Conservation (phyloP, 2,888 invertebrate genomes). For the Ochropacha duplaris region DNA sequence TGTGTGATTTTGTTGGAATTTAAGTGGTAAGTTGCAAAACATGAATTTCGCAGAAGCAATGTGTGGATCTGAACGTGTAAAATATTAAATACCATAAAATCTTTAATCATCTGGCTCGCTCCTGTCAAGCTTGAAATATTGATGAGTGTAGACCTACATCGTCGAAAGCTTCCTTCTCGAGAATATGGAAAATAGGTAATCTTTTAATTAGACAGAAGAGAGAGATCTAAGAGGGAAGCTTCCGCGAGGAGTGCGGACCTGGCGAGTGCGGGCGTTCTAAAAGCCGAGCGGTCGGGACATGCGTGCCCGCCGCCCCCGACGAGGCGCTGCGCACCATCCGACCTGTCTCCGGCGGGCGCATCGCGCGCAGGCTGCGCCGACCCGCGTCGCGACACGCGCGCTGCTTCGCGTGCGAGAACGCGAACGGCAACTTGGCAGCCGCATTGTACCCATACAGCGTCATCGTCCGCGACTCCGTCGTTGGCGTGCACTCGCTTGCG, state of each 20-base stretch:
- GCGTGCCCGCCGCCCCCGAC: constrained; percentile 72
- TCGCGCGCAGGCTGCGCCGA: constrained; percentile 55
- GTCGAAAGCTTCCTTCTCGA: constrained; percentile 42
- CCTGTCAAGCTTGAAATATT: constrained; percentile 3
- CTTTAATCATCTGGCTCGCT: constrained; percentile 18
- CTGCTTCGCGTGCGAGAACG: constrained; percentile 70
- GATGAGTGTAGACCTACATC: constrained; percentile 26
- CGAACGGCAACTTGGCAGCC: constrained; percentile 75
- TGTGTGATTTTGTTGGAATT: constrained; percentile 10
- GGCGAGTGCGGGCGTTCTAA: constrained; percentile 65
- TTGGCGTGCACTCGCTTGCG: constrained; percentile 64
- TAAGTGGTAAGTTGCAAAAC: constrained; percentile 36
- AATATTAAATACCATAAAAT: constrained; percentile 22
- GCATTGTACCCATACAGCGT: constrained; percentile 80
- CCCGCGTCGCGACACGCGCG: constrained; percentile 37
- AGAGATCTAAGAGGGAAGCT: constrained; percentile 29
- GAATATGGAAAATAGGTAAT: constrained; percentile 2
- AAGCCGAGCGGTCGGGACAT: constrained; percentile 64
- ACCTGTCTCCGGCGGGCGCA: constrained; percentile 61
- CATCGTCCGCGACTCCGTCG: constrained; percentile 71
- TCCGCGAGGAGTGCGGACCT: constrained; percentile 58
- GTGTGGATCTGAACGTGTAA: constrained; percentile 40
- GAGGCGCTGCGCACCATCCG: constrained; percentile 82
- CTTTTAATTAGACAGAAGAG: constrained; percentile 3
- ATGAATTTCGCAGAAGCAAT: constrained; percentile 53